A percentile compares a stretch with the other conserved stretches of the same genome.
These are phyloP conservation scores for Idaea straminata DNA, from an alignment of 2,888 invertebrate genomes.

Conservation along the genomic window DNA sequence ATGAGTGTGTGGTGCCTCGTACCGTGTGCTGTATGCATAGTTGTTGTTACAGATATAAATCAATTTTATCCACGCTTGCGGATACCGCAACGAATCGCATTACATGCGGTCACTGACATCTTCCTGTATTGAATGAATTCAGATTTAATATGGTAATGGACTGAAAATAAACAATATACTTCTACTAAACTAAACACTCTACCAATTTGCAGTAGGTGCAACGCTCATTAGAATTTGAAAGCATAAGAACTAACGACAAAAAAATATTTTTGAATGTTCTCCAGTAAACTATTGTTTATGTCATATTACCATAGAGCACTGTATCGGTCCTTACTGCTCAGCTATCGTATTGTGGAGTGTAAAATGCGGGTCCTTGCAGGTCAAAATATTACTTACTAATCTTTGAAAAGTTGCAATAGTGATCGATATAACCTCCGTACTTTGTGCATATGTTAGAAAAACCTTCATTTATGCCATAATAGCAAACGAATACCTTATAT, in stretches of 20 bases:
- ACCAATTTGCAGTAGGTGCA: not conserved
- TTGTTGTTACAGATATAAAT: conserved; percentile 53
- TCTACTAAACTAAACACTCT: not conserved
- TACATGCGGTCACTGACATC: conserved; percentile 71
- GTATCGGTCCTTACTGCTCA: no score
- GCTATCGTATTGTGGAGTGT: no score
- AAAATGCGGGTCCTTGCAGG: no score
- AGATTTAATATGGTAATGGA: conserved; percentile 14
- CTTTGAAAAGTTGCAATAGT: no score
- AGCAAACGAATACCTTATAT: no score
- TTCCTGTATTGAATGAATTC: conserved; percentile 62
- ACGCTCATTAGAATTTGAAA: not conserved
- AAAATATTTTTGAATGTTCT: no score
- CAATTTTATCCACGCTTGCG: conserved; percentile 64
- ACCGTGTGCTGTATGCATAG: conserved; percentile 36
- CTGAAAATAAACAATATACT: not conserved
- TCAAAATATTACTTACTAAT: no score
- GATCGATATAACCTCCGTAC: no score
- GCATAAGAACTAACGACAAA: not conserved
- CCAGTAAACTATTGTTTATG: no score
- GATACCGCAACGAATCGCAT: conserved; percentile 66
- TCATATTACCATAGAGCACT: no score
- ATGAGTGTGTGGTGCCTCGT: conserved; percentile 19
- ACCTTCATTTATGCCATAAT: no score
- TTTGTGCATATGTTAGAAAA: no score